Evolutionary conservation across 2,888 invertebrate genomes (phyloP).

Genomic region (Synergus itoensis): DNA sequence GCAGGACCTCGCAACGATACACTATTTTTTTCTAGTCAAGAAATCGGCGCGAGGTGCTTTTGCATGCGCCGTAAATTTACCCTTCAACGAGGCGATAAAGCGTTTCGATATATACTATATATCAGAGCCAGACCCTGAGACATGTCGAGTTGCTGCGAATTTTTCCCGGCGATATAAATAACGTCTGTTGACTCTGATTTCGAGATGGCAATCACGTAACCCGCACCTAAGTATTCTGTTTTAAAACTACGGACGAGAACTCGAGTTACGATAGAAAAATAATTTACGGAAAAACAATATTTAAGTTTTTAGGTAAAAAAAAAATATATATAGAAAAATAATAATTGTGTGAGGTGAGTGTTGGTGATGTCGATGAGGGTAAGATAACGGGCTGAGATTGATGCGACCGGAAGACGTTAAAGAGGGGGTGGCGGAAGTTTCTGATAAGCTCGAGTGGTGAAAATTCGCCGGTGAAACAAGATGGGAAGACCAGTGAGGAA

Average conservation of each 20-base stretch:
- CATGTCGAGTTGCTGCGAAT: slow-evolving; percentile 12
- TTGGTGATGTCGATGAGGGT: slow-evolving; percentile 19
- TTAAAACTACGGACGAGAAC: neutral
- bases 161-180: neutral
- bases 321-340: no score
- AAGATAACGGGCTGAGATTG: slow-evolving; percentile 29
- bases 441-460: slow-evolving; percentile 35
- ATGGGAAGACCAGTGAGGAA: slow-evolving; percentile 47
- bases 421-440: slow-evolving; percentile 33
- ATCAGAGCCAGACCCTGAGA: neutral
- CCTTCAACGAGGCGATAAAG: slow-evolving; percentile 35
- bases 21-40: slow-evolving; percentile 33
- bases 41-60: slow-evolving; percentile 41
- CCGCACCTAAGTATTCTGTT: neutral
- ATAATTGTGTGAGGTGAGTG: slow-evolving; percentile 31
- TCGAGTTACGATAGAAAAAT: neutral
- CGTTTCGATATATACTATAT: slow-evolving; percentile 29
- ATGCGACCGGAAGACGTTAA: slow-evolving; percentile 29
- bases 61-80: slow-evolving; percentile 40
- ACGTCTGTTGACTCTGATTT: neutral
- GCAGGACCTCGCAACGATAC: slow-evolving; percentile 24
- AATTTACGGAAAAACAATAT: neutral
- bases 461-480: slow-evolving; percentile 43
- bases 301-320: neutral
- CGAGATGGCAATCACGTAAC: slow-evolving; percentile 52